These are phyloP conservation scores for Rotaria magnacalcarata DNA, from an alignment of 2,888 invertebrate genomes.

Conservation along the genomic window DNA sequence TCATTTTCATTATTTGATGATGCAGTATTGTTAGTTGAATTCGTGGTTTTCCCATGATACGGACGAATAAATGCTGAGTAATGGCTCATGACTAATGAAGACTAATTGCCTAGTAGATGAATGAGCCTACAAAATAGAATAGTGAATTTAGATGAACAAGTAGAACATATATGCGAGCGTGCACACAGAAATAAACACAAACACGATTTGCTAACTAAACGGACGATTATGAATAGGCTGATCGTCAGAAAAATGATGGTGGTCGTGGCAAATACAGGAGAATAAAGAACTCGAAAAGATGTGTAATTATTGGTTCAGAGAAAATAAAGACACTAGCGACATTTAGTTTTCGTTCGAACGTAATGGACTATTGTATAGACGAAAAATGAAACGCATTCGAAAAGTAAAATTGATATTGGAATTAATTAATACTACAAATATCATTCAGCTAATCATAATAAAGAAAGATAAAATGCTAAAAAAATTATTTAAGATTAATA, in stretches of 20 bases:
- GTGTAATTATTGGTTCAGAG: background rate
- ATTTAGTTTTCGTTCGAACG: background rate
- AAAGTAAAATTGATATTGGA: too few species aligned
- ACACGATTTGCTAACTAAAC: background rate
- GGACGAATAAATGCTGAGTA: background rate
- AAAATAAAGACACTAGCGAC: background rate
- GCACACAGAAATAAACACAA: background rate
- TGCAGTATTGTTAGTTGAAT: background rate
- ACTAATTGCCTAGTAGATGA: background rate
- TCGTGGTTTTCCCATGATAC: background rate
- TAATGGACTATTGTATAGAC: background rate
- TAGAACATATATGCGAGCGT: background rate
- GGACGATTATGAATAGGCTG: slow-evolving; percentile 5
- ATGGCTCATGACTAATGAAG: background rate
- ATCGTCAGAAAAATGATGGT: background rate
- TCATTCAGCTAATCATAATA: background rate
- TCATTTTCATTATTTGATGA: background rate
- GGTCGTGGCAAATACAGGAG: background rate
- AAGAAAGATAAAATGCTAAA: background rate
- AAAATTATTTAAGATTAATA: too few species aligned
- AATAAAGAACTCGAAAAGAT: background rate
- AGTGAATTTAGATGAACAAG: background rate
- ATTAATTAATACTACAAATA: too few species aligned
- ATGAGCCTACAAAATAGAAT: background rate
- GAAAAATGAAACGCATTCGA: too few species aligned